phyloP scores from a whole-genome alignment of 2,797 vertebrate species.

The Triplophysa yarkandensis region DNA sequence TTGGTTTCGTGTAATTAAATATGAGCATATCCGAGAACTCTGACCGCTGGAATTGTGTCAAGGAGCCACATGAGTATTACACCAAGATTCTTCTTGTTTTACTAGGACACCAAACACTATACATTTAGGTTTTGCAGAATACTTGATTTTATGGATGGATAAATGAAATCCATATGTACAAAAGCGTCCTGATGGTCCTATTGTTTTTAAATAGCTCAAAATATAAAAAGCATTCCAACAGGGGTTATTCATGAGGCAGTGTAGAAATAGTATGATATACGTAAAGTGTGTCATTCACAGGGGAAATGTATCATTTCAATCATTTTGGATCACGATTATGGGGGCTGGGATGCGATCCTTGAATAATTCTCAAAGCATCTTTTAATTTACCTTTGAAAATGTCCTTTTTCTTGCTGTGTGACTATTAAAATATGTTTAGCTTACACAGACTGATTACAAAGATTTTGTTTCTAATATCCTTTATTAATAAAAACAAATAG shows the following conservation, averaged over 20 bases:
- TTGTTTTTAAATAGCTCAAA: constrained; percentile 10
- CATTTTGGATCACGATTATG: background rate
- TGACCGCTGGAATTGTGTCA: constrained; percentile 8
- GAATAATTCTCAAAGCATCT: too few species aligned
- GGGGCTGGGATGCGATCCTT: too few species aligned
- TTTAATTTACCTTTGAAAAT: too few species aligned
- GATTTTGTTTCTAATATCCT: too few species aligned
- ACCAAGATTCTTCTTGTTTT: background rate
- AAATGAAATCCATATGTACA: constrained; percentile 47
- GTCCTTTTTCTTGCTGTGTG: too few species aligned
- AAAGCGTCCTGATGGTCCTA: too few species aligned
- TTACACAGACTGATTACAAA: too few species aligned
- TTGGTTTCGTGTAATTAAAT: constrained; percentile 10
- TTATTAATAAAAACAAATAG: too few species aligned
- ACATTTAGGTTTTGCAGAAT: constrained; percentile 44
- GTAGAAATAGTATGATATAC: background rate
- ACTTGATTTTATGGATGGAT: constrained; percentile 40
- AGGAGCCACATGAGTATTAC: background rate
- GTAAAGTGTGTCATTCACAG: background rate
- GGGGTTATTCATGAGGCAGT: background rate
- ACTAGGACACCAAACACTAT: constrained; percentile 50
- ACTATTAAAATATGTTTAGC: too few species aligned
- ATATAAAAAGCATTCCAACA: background rate
- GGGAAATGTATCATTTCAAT: background rate
- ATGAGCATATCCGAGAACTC: constrained; percentile 10